Evolutionary conservation across 2,113 vertebrate species (phyloP), one percentile per base, ranked within the genome.

Genomic region (Neotragus pygmaeus): DNA sequence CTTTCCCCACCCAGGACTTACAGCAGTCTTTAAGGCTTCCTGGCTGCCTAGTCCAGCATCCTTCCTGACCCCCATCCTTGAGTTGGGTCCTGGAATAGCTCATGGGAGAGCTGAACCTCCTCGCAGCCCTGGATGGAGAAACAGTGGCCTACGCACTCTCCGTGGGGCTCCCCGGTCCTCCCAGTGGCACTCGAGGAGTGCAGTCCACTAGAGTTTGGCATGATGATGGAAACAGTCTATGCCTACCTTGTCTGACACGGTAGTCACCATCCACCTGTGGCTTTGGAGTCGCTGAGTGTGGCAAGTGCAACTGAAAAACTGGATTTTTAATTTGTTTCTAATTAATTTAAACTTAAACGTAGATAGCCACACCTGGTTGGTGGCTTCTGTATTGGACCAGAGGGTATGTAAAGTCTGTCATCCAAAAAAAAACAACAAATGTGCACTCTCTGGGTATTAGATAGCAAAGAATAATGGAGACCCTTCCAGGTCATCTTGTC

Each of bases 171-270:
- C 58, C 62, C 58, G 10, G 27, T 7, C 33, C 51, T 73, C 55
- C 64, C 60, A 17, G 33, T 15, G n/a, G 23, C 39, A 66, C 39
- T 6, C 43, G 12, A 83, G 82, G 43, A 27, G 80, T 1, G 0
- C 21, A 3, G 49, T 7, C 33, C 7, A 9, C 21, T 33, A 64
- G 58, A 86, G 39, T 36, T 10, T 39, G 25, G 28, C 27, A 19
- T 4, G 1, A 1, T 1, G 11, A 23, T 8, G 28, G 30, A 36
- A 55, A 73, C 5, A 33, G 2, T 17, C 39, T 5, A 6, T 0
- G 2, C 4, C n/a, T 51, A 10, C 36, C 28, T 17, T 28, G 11
- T 45, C 77, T 36, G 39, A 16, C 8, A 28, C 2, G 80, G 55
- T 21, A n/a, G 33, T 82, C 43, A 15, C 60, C 70, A 21, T 62